Evolutionary conservation across 2,888 invertebrate species (phyloP).

Genomic region (Polydrusus tereticollis): DNA sequence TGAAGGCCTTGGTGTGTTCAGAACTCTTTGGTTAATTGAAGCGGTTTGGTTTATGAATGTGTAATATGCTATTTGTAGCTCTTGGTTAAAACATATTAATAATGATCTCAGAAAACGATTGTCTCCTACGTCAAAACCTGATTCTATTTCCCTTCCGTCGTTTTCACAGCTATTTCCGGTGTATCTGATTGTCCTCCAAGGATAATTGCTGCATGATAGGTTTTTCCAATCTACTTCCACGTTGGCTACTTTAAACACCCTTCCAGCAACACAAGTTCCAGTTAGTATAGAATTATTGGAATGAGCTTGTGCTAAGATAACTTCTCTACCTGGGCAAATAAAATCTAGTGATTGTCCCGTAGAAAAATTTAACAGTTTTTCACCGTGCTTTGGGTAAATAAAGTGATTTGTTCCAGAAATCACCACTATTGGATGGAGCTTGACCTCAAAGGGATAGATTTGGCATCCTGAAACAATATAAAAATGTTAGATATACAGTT

Average conservation of each 20-base stretch:
- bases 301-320: not conserved
- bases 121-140: conserved; percentile 69
- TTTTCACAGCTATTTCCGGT: conserved; percentile 14
- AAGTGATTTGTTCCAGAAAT: conserved; percentile 6
- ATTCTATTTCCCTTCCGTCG: conserved; percentile 60
- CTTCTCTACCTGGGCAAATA: conserved; percentile 11
- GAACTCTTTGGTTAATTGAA: conserved; percentile 28
- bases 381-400: conserved; percentile 4
- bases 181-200: conserved; percentile 59
- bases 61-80: conserved; percentile 69
- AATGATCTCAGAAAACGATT: conserved; percentile 67
- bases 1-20: conserved; percentile 62
- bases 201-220: conserved; percentile 7
- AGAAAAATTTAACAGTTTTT: not conserved
- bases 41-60: conserved; percentile 68
- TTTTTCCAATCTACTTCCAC: conserved; percentile 3
- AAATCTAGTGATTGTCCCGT: conserved; percentile 9
- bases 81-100: conserved; percentile 71
- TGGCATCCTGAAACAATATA: conserved; percentile 2
- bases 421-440: not conserved
- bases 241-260: conserved; percentile 1
- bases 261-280: conserved; percentile 4
- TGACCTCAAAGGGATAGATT: not conserved
- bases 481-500: not conserved
- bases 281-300: not conserved